Conservation (phyloP, 1,140 invertebrate genomes). For the Drosophila neocordata region DNA sequence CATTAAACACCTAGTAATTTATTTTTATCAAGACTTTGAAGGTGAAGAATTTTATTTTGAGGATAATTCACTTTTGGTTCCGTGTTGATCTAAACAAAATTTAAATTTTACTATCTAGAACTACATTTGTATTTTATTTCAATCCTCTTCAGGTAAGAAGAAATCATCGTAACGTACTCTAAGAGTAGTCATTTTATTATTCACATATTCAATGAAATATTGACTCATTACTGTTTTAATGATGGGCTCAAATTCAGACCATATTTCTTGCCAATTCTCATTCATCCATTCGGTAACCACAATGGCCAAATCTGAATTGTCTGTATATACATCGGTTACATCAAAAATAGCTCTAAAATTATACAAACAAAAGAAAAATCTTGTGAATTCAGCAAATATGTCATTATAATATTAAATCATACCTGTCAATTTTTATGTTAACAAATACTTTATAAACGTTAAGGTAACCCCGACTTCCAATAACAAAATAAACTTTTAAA, state of each 20-base stretch:
- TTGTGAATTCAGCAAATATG: too few relatives aligned
- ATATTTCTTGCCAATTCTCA: conserved; percentile 83
- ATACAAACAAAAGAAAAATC: too few relatives aligned
- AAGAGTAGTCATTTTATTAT: neutral
- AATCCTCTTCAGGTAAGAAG: neutral
- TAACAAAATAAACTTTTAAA: neutral
- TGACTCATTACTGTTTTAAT: neutral
- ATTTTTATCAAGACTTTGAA: too few relatives aligned
- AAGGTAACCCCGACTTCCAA: neutral
- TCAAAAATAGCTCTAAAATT: neutral
- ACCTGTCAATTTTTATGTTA: neutral
- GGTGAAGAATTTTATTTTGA: too few relatives aligned
- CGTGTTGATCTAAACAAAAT: too few relatives aligned
- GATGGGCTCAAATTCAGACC: conserved; percentile 11
- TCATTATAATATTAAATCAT: too few relatives aligned
- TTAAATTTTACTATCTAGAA: too few relatives aligned
- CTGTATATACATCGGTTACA: conserved; percentile 16
- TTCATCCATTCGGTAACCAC: conserved; percentile 72
- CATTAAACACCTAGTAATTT: too few relatives aligned
- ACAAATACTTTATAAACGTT: conserved; percentile 1
- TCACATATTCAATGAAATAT: neutral
- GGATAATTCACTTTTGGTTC: too few relatives aligned
- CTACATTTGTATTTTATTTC: too few relatives aligned
- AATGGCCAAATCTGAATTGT: conserved; percentile 77
- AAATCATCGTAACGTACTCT: conserved; percentile 1